phyloP scores from a whole-genome alignment of 2,797 vertebrate species.

The Schizopygopsis pylzovi region DNA sequence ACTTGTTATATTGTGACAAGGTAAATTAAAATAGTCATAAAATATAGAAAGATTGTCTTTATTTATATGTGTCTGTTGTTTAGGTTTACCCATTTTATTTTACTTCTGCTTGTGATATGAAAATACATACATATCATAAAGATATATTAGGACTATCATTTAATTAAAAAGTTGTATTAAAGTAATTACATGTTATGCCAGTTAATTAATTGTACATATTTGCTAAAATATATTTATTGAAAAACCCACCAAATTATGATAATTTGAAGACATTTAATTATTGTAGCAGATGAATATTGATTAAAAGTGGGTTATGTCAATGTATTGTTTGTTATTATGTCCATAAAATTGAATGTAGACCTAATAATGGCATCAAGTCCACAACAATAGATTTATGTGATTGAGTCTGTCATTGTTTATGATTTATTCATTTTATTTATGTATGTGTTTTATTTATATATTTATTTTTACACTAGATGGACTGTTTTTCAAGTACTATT shows the following conservation, averaged over 20 bases:
- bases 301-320: neutral
- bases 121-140: too few relatives aligned
- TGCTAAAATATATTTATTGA: neutral
- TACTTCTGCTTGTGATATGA: neutral
- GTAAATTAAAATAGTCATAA: neutral
- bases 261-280: neutral
- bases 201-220: neutral
- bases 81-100: neutral
- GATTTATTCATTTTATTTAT: neutral
- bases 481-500: neutral
- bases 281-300: slow-evolving; percentile 6
- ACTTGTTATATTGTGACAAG: slow-evolving; percentile 10
- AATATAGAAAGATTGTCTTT: neutral
- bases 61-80: neutral
- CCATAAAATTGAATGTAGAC: neutral
- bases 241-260: neutral
- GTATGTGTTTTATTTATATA: neutral
- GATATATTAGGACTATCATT: neutral
- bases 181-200: neutral
- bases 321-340: neutral
- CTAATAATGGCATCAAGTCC: neutral
- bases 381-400: neutral
- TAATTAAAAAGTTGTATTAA: neutral
- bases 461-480: neutral
- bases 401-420: neutral